phyloP scores from a whole-genome alignment of 2,113 vertebrate genomes.

The Genyomyrus donnyi region DNA sequence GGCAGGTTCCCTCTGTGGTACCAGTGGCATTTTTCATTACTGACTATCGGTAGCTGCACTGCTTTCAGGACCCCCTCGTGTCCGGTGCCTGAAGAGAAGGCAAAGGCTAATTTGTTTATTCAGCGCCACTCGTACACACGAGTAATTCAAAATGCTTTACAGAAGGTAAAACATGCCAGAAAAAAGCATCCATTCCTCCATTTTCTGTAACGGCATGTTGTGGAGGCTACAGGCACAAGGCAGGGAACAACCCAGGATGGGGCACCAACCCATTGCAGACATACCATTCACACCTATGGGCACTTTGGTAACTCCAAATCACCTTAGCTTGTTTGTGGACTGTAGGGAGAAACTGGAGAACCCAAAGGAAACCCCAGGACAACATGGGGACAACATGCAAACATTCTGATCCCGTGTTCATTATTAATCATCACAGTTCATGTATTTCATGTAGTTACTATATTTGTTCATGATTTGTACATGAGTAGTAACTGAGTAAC shows the following conservation, averaged over 20 bases:
- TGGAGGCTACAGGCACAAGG: not conserved
- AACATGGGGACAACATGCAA: not conserved
- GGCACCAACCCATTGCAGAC: not conserved
- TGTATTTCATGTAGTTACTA: not conserved
- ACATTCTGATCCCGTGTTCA: not conserved
- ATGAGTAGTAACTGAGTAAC: not conserved
- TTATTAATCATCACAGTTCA: not conserved
- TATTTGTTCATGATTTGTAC: not conserved
- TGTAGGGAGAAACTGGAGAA: not conserved
- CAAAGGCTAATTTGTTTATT: not conserved
- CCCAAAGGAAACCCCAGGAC: not conserved
- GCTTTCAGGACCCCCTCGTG: slow-evolving; percentile 76
- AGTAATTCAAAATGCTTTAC: not conserved
- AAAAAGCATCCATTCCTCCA: not conserved
- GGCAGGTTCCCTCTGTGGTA: slow-evolving; percentile 80
- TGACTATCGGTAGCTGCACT: slow-evolving; percentile 76
- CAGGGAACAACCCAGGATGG: not conserved
- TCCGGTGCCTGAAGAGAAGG: slow-evolving; percentile 64
- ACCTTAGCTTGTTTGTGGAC: not conserved
- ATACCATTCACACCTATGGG: not conserved
- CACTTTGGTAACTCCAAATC: not conserved
- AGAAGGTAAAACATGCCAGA: not conserved
- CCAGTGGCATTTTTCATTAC: slow-evolving; percentile 76
- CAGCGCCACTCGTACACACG: not conserved
- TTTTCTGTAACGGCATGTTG: not conserved